phyloP scores from a whole-genome alignment of 1,140 invertebrate genomes.

The Mizuhopecten yessoensis region DNA sequence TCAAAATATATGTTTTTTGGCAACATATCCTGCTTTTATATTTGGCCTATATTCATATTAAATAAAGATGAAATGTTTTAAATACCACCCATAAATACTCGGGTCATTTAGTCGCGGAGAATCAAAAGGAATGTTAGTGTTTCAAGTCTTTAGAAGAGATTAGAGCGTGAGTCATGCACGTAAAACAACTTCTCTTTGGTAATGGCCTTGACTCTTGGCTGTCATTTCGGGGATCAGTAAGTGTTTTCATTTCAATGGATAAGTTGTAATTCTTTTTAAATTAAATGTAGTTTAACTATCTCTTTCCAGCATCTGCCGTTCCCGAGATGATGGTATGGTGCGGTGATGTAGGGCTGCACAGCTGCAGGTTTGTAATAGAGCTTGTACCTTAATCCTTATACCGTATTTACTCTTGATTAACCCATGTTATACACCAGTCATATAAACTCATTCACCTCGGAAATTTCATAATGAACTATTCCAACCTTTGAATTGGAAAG shows the following conservation, averaged over 20 bases:
- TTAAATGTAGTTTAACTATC: conserved; percentile 16
- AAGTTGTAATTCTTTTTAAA: conserved; percentile 5
- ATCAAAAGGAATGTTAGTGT: no score
- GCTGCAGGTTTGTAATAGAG: neutral
- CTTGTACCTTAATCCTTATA: no score
- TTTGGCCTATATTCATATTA: neutral
- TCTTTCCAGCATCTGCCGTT: neutral
- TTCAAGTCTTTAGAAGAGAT: neutral
- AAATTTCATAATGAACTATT: no score
- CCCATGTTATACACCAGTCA: no score
- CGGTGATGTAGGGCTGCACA: neutral
- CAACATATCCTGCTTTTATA: neutral
- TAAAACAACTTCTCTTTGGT: conserved; percentile 28
- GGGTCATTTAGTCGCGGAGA: neutral
- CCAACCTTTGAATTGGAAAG: no score
- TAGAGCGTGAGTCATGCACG: neutral
- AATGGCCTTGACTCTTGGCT: neutral
- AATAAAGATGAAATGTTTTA: neutral
- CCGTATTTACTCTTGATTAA: no score
- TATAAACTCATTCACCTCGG: no score
- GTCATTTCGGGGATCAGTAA: no score
- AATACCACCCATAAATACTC: neutral
- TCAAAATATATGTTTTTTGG: neutral
- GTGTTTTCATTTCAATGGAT: neutral
- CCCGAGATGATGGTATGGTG: neutral